Conservation (phyloP, 2,888 invertebrate species). For the Smittia sp. region DNA sequence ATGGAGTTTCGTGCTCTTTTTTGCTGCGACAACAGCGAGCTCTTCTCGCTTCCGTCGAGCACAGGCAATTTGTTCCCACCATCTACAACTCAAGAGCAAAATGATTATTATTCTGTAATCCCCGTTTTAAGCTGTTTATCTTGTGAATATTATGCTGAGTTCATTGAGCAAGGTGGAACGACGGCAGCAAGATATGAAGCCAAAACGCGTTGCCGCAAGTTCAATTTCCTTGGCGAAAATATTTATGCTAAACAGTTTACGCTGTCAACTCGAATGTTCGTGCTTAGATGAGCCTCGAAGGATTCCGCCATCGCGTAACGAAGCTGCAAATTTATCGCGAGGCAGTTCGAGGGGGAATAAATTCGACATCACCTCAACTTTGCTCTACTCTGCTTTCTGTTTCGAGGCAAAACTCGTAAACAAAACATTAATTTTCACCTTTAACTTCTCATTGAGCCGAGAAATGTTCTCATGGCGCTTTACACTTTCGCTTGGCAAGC, state of each 20-base stretch:
- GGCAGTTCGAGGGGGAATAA: too few relatives aligned
- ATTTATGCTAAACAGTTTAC: constrained; percentile 14
- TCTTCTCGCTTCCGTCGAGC: neutral
- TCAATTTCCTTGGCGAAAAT: neutral
- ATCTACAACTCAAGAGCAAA: neutral
- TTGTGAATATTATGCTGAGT: constrained; percentile 19
- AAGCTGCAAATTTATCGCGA: neutral
- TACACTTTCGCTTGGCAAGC: too few relatives aligned
- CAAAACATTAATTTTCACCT: constrained; percentile 27
- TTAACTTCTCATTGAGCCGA: neutral
- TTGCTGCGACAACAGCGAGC: neutral
- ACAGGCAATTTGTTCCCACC: neutral
- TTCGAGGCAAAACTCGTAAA: constrained; percentile 14
- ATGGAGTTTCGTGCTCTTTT: neutral
- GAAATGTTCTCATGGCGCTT: neutral
- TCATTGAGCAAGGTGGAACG: neutral
- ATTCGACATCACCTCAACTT: too few relatives aligned
- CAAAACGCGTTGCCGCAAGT: neutral
- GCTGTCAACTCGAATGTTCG: neutral
- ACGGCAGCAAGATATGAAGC: neutral
- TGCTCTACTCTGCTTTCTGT: too few relatives aligned
- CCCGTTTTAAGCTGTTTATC: constrained; percentile 22
- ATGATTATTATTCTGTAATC: constrained; percentile 29
- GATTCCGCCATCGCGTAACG: neutral
- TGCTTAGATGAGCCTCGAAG: neutral